Base-by-base conservation (phyloP, 1,140 invertebrate species). In the Palaemon carinicauda region DNA sequence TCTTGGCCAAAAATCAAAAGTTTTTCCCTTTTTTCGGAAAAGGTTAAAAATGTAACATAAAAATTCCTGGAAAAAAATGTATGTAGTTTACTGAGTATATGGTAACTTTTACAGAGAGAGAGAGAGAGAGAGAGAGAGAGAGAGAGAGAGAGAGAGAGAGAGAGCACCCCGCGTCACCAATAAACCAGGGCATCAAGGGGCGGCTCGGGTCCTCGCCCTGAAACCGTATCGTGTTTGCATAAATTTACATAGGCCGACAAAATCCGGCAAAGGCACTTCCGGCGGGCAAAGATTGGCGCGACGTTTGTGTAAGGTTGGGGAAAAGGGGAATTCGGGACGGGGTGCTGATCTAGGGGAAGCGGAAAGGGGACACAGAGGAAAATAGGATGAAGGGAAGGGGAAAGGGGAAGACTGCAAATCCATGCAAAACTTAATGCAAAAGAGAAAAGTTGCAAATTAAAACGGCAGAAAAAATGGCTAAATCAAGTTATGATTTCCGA, bases 181-280 rank as follows among this genome's bases (percentile, higher is more conserved):
- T 33, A 41, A 73, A 41, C 29, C 29, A 73, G 69, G 41, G 69
- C 29, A 41, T 33, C 29, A 73, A 41, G 41, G 69, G n/a, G 78
- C 15, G 27, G 50, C 27, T 41, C 41, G 77, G 50, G 50, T 19
- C n/a, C 17, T 15, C 51, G 81, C 50, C 27, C 51, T 19, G 53
- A 29, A 84, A 60, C 82, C 52, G 82, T 84, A 83, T 83, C 65
- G 73, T 41, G 82, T 84, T 84, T 84, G 82, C 82, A 84, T 84
- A 84, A 84, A 84, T 84, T 84, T 84, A 60, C 82, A 84, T 84
- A 84, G 52, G 29, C 82, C 82, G 74, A 77, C 71, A 84, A 84
- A 84, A 84, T 84, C 82, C 82, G 79, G 53, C 17, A 78, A 15
- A 33, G 78, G 53, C 52, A 54, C 54, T 31, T 65, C 52, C 31